Evolutionary conservation across 2,888 invertebrate genomes (phyloP).

Genomic region (Tricholauxania praeusta): DNA sequence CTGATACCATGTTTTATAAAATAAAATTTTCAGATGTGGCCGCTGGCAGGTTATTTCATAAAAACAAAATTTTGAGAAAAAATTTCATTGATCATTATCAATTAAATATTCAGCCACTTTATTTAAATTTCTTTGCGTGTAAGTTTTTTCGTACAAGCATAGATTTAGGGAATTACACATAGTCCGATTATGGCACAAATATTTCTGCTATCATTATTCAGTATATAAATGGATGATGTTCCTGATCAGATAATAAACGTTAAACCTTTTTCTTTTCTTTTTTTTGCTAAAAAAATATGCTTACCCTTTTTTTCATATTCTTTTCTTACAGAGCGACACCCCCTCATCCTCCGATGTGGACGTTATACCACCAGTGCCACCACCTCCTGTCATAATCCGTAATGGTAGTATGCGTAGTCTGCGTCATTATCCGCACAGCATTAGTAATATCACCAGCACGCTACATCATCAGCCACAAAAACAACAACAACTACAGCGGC

Average conservation of each 20-base stretch:
- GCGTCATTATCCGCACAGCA: constrained; percentile 46
- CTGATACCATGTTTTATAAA: no score
- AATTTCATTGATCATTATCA: no score
- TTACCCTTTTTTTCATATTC: constrained; percentile 20
- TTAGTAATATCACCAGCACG: constrained; percentile 23
- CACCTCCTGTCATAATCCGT: constrained; percentile 63
- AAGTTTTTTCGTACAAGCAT: no score
- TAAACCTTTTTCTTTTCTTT: constrained; percentile 22
- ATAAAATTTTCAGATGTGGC: no score
- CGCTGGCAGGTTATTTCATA: no score
- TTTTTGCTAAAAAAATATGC: not conserved
- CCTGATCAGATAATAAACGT: not conserved
- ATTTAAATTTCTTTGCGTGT: no score
- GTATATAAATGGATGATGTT: not conserved
- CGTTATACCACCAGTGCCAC: constrained; percentile 66
- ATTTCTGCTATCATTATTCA: not conserved
- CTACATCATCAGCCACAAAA: constrained; percentile 38
- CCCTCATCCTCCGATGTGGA: constrained; percentile 64
- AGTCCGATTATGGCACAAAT: no score
- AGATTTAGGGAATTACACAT: no score
- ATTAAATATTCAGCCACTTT: no score
- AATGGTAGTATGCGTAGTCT: constrained; percentile 62
- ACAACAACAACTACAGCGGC: constrained; percentile 37
- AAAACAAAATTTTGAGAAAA: no score
- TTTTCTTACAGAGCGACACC: constrained; percentile 59